A percentile compares a stretch with the other conserved stretches of the same genome.
Conservation (phyloP, 2,113 vertebrate genomes). For the Apistogramma diplotaenia region DNA sequence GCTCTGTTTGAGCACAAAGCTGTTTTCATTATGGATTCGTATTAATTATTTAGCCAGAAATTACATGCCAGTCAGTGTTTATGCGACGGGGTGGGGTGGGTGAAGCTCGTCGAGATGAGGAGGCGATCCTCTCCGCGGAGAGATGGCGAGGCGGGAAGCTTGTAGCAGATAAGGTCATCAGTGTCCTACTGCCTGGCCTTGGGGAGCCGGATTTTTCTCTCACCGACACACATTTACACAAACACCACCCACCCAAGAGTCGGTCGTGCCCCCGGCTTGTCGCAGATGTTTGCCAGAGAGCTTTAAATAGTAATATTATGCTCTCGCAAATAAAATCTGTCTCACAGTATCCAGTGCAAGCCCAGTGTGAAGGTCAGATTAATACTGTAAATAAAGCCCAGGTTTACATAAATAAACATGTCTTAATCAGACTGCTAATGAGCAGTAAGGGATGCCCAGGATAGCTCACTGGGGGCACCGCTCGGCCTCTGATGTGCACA, state of each 20-base stretch:
- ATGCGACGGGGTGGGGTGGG: slow-evolving; percentile 9
- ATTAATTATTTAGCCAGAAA: slow-evolving; percentile 49
- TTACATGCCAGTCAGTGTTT: slow-evolving; percentile 32
- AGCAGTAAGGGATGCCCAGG: slow-evolving; percentile 57
- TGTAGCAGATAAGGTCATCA: slow-evolving; percentile 44
- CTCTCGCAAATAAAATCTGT: slow-evolving; percentile 27
- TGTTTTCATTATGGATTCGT: slow-evolving; percentile 34
- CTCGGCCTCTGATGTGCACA: slow-evolving; percentile 48
- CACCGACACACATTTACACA: slow-evolving; percentile 9
- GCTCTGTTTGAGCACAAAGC: background rate
- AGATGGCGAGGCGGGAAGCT: background rate
- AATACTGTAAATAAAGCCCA: slow-evolving; percentile 57
- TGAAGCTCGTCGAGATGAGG: slow-evolving; percentile 7
- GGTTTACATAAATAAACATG: slow-evolving; percentile 71
- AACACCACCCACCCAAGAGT: slow-evolving; percentile 17
- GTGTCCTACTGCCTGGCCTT: slow-evolving; percentile 37
- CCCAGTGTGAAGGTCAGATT: slow-evolving; percentile 41
- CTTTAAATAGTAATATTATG: slow-evolving; percentile 37
- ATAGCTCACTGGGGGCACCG: slow-evolving; percentile 44
- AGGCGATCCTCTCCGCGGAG: slow-evolving; percentile 1
- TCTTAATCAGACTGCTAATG: slow-evolving; percentile 72
- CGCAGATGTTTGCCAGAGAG: slow-evolving; percentile 38
- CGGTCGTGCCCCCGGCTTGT: slow-evolving; percentile 3
- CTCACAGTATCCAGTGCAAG: background rate
- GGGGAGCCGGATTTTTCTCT: slow-evolving; percentile 7